Evolutionary conservation across 2,113 vertebrate species (phyloP).

Genomic region (Cheilinus undulatus): DNA sequence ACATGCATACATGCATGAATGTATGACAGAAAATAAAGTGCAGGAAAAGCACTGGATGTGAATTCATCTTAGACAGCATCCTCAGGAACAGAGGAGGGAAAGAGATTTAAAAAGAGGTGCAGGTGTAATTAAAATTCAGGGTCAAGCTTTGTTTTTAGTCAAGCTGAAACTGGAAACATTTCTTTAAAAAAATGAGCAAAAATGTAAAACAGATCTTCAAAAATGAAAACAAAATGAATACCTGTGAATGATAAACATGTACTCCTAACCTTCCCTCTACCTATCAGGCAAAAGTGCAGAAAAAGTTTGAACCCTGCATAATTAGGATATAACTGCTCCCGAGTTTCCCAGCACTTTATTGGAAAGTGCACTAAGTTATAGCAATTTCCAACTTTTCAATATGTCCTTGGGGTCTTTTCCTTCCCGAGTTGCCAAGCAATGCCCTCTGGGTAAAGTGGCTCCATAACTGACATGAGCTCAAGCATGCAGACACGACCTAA

Average conservation of each 20-base stretch:
- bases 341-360: conserved; percentile 19
- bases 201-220: neutral
- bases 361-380: conserved; percentile 61
- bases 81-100: conserved; percentile 47
- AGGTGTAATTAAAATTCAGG: conserved; percentile 70
- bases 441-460: conserved; percentile 64
- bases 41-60: conserved; percentile 34
- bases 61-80: conserved; percentile 46
- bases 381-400: conserved; percentile 68
- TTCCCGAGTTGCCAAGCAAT: conserved; percentile 59
- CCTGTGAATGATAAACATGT: conserved; percentile 8
- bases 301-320: conserved; percentile 24
- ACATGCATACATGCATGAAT: conserved; percentile 23
- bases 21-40: conserved; percentile 53
- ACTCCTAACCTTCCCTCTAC: conserved; percentile 3
- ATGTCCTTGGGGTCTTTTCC: conserved; percentile 66
- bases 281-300: conserved; percentile 21
- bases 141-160: conserved; percentile 42
- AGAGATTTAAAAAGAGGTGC: conserved; percentile 36
- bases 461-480: conserved; percentile 72
- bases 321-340: conserved; percentile 19
- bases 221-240: conserved; percentile 23
- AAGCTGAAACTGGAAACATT: conserved; percentile 40
- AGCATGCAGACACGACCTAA: conserved; percentile 76
- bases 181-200: conserved; percentile 30